A percentile compares a stretch with the other conserved stretches of the same genome.
These are phyloP conservation scores for Cephus pygmeus DNA, from an alignment of 2,888 invertebrate species.

Conservation along the genomic window DNA sequence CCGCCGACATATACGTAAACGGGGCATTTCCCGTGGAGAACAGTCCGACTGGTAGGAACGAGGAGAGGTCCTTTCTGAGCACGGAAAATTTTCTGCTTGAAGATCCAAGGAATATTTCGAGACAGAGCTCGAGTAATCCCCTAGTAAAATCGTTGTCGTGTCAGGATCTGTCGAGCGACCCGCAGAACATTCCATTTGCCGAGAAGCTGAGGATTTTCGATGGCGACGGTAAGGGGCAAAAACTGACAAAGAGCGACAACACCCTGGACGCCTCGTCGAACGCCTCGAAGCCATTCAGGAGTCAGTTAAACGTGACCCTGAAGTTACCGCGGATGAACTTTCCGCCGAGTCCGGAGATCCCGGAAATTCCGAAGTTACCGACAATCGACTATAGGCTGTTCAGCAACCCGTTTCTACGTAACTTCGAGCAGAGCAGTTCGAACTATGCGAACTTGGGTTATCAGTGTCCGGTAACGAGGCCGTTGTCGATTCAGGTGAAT, in stretches of 20 bases:
- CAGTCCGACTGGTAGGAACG: constrained; percentile 18
- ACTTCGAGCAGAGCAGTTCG: constrained; percentile 37
- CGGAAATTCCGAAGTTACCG: constrained; percentile 53
- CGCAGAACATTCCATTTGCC: constrained; percentile 25
- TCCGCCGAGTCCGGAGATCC: constrained; percentile 38
- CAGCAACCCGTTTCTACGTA: constrained; percentile 54
- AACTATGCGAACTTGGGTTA: neutral
- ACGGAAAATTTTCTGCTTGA: constrained; percentile 47
- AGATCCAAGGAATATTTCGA: constrained; percentile 25
- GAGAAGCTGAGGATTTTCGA: constrained; percentile 35
- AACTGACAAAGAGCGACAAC: constrained; percentile 52
- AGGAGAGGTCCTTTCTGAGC: constrained; percentile 46
- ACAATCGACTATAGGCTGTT: constrained; percentile 51
- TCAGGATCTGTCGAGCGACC: constrained; percentile 50
- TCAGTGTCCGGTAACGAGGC: constrained; percentile 42
- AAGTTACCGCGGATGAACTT: constrained; percentile 31
- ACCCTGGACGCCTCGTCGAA: constrained; percentile 42
- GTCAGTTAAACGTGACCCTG: constrained; percentile 60
- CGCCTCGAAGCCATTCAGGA: constrained; percentile 54
- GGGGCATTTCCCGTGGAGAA: constrained; percentile 37
- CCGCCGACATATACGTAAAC: constrained; percentile 54
- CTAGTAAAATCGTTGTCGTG: constrained; percentile 56
- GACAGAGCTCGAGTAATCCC: constrained; percentile 32
- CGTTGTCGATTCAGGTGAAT: constrained; percentile 46
- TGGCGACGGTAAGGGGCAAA: constrained; percentile 36